Evolutionary conservation across 2,113 vertebrate species (phyloP).

Genomic region (Salvator merianae): DNA sequence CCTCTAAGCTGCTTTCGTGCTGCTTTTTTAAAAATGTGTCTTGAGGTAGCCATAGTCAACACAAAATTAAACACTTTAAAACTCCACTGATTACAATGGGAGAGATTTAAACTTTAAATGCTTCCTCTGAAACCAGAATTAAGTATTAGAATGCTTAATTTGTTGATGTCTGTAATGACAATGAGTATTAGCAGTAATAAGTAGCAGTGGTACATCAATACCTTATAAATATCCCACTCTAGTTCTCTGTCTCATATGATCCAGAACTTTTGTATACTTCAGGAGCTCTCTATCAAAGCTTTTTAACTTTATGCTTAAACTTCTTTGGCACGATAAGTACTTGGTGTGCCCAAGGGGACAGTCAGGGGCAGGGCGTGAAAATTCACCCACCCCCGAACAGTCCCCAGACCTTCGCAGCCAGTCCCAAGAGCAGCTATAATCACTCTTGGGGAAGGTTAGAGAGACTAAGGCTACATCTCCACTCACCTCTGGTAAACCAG

Average conservation of each 20-base stretch:
- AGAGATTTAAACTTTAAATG: not conserved
- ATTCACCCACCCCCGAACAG: too few species aligned
- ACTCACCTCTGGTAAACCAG: too few species aligned
- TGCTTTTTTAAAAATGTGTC: too few species aligned
- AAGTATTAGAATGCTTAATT: not conserved
- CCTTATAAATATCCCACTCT: not conserved
- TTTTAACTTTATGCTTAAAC: constrained; percentile 3
- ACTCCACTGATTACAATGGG: not conserved
- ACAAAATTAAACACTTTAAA: not conserved
- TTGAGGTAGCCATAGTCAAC: not conserved
- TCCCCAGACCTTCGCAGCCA: too few species aligned
- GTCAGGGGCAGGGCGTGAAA: too few species aligned
- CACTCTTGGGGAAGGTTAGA: too few species aligned
- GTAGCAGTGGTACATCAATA: not conserved
- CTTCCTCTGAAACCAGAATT: not conserved
- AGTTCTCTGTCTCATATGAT: not conserved
- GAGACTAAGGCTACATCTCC: too few species aligned
- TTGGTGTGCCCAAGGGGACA: too few species aligned
- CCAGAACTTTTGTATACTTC: not conserved
- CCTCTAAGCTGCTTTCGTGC: too few species aligned
- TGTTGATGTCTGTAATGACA: not conserved
- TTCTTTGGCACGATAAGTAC: not conserved
- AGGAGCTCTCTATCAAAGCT: not conserved
- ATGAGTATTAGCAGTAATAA: not conserved
- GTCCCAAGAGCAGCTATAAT: too few species aligned